Evolutionary conservation across 2,888 invertebrate genomes (phyloP), one percentile per base, ranked within the genome.

Genomic region (Galerucella pusilla): DNA sequence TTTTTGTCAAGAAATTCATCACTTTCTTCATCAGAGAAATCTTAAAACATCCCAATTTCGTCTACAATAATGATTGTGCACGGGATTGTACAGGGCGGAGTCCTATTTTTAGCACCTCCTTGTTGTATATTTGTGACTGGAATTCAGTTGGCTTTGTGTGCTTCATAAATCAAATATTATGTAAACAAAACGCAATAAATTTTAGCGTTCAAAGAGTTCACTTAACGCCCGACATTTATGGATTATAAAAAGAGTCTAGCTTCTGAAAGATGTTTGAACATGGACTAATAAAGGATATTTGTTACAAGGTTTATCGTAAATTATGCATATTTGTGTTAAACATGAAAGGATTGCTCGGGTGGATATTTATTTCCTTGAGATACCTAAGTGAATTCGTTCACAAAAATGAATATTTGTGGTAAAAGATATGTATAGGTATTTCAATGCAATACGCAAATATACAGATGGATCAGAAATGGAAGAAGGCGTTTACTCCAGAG

Each of bases 51-150:
- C 12, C 57, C 57, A 2, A 9, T 11, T 35, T 52, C 16, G 4
- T n/a, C 28, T 25, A 10, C 4, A 57, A 52, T 57, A 7, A 28
- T 54, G 45, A 9, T 71, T 79, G 54, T 73, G 12, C 14, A 46
- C 49, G 16, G 42, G 81, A 78, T 63, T 81, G 79, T 81, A 81
- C 80, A 63, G 75, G 81, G 81, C 77, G 81, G 74, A 70, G 75
- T 73, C 65, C 54, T 63, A 35, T 71, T 67, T 57, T 68, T 71
- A 74, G 70, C 73, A 63, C 71, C 75, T 64, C 77, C 73, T 42
- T 46, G 54, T 28, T 70, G 63, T 73, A 74, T 75, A 66, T 72
- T 76, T 78, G 60, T 60, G 70, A 65, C 68, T 60, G 63, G 77
- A 60, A 72, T 67, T 71, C 76, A 76, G 77, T 72, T 74, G 77